Conservation (phyloP, 2,113 vertebrate species). For the Zosterops hypoxanthus region DNA sequence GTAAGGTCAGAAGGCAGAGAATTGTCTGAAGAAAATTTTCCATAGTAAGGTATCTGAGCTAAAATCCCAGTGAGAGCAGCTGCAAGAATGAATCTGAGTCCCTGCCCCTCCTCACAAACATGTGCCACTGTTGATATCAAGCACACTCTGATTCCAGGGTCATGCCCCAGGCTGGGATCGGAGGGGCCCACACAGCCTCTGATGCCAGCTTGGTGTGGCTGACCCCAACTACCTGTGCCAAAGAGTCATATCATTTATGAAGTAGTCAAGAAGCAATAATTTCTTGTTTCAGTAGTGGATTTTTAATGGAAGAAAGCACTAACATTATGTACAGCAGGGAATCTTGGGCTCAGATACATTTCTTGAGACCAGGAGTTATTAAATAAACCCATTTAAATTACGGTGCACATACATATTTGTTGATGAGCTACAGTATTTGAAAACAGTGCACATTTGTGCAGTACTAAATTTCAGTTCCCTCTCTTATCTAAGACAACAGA, state of each 20-base stretch:
- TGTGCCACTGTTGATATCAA: accelerated
- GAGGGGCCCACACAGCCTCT: neutral
- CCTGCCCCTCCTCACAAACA: neutral
- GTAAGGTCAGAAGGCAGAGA: neutral
- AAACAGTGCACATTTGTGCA: neutral
- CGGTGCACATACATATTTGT: neutral
- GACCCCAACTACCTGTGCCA: neutral
- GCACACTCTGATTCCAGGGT: neutral
- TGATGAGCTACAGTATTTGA: neutral
- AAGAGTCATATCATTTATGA: neutral
- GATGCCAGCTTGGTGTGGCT: neutral
- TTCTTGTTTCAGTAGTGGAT: neutral
- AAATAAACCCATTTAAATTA: neutral
- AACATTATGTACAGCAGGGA: neutral
- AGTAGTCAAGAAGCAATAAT: neutral
- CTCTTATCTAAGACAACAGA: neutral
- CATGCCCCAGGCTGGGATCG: neutral
- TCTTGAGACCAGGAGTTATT: neutral
- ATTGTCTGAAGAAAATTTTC: neutral
- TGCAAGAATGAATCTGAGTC: neutral
- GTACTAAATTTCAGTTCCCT: neutral
- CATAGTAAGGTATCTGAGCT: neutral
- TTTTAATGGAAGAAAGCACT: neutral
- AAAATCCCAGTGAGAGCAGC: neutral
- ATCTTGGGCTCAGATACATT: neutral